These are phyloP conservation scores for Drosophila prostipennis DNA, from an alignment of 2,888 invertebrate species.

Conservation along the genomic window DNA sequence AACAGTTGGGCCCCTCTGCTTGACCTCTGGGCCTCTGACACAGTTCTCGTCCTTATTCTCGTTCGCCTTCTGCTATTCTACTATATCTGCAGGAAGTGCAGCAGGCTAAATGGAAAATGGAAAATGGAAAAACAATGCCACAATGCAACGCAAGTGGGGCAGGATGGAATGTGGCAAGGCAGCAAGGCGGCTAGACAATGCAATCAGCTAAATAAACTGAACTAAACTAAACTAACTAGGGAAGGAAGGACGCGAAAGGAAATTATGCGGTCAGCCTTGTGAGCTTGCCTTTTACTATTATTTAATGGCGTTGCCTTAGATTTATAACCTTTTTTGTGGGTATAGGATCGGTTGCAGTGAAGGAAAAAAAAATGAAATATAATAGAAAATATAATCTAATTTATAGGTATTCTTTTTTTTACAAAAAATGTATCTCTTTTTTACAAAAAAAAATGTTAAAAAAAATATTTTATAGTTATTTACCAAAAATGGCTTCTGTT, in stretches of 20 bases:
- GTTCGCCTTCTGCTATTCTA: constrained; percentile 6
- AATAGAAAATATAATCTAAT: too few relatives aligned
- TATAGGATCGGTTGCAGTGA: too few relatives aligned
- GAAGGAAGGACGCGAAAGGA: neutral
- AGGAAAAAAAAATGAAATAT: too few relatives aligned
- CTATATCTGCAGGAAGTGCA: constrained; percentile 29
- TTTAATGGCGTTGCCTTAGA: neutral
- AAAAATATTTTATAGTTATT: too few relatives aligned
- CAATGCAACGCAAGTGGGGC: neutral
- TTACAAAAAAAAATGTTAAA: too few relatives aligned
- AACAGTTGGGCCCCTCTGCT: constrained; percentile 31
- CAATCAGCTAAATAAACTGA: constrained; percentile 34
- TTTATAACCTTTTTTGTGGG: neutral
- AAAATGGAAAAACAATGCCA: constrained; percentile 16
- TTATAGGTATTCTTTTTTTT: too few relatives aligned
- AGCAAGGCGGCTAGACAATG: constrained; percentile 33
- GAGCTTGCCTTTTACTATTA: neutral
- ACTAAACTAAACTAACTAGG: neutral
- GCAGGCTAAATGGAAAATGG: constrained; percentile 23
- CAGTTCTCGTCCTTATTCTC: constrained; percentile 18
- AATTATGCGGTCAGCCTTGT: constrained; percentile 13
- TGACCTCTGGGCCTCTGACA: constrained; percentile 34
- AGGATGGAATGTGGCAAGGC: neutral
- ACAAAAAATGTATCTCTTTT: too few relatives aligned
- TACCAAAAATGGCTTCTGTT: too few relatives aligned